Base-by-base conservation (phyloP, 2,113 vertebrate genomes). In the Oreotrochilus melanogaster region DNA sequence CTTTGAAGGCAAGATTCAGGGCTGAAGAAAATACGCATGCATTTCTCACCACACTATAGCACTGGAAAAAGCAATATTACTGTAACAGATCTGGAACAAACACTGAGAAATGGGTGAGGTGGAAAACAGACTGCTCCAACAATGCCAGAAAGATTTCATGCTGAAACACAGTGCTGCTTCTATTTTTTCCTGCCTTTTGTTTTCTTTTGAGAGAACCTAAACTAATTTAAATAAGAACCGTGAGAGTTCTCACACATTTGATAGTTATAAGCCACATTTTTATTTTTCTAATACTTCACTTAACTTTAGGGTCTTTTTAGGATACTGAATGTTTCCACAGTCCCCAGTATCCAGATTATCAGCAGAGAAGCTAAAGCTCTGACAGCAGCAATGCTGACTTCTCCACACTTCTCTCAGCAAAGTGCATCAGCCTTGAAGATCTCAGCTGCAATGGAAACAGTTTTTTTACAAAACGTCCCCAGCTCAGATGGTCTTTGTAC, bases 1-100 rank as follows among this genome's bases (percentile, higher is more conserved):
- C 82, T 84, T 93, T 57, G 89, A 96, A 97, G 95, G 81, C 96
- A 96, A 87, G 98, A 96, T 95, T 96, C 78, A 86, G 60, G 93
- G 53, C 80, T 95, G 92, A 96, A 96, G 95, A 89, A 83, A 90
- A 89, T 78, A 88, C 19, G 23, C 89, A 72, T 39, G 60, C 81
- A 78, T 96, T 97, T 96, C 96, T 96, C 94, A 96, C 75, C 96
- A 92, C 73, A 89, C 87, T 82, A 47, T 25, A 76, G 89, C 75
- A 58, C 86, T 97, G 94, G 86, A 82, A 67, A 90, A 95, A 70
- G 94, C 95, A 94, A 87, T 93, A 97, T 91, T 97, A 89, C 96
- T 96, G 78, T 92, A 94, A 93, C 93, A 18, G 95, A 97, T 97
- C 75, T 88, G 94, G 86, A 83, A 94, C 86, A 96, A 90, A 88